Base-by-base conservation (phyloP, 2,113 vertebrate species). In the Oreochromis niloticus region DNA sequence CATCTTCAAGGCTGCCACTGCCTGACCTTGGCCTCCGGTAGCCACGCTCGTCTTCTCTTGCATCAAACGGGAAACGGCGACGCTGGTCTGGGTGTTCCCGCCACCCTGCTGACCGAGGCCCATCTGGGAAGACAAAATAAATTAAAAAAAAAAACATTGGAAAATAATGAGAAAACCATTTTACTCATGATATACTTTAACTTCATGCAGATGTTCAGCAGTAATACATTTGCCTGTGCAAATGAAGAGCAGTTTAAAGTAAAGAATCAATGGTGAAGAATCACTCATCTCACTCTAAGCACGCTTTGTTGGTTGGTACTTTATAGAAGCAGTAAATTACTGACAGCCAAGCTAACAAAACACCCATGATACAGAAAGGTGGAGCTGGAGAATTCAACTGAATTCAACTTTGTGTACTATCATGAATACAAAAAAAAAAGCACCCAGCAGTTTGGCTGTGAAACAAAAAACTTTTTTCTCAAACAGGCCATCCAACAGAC, bases 1-100 rank as follows among this genome's bases (percentile, higher is more conserved):
- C 99, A 0, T 99, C 99, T 0, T 99, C 99, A 88, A 98, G 95
- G 94, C 98, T 98, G 82, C 98, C 97, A 1, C 98, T 99, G 90
- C 98, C 98, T 1, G 97, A 98, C 78, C 97, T 97, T 13, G 97
- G 97, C n/a, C 98, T 97, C 3, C 98, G 97, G 91, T 98, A 99
- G 32, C 97, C 96, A 5, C 98, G 97, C 8, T 99, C 98, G 1
- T 99, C 98, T 9, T 99, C 99, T 41, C 98, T 97, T 39, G 98
- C 97, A 85, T 99, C 99, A 1, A 99, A 99, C 3, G 98, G 98
- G 68, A 99, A 98, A 19, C 98, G 96, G 11, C 98, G 97, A 9
- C 98, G 97, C 14, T 98, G 97, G 54, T 99, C 98, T 93, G 97
- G 96, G 94, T 97, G 97, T 87, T 99, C 99, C 92, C 99, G 97